phyloP scores from a whole-genome alignment of 2,113 vertebrate genomes.

The Camelus dromedarius region DNA sequence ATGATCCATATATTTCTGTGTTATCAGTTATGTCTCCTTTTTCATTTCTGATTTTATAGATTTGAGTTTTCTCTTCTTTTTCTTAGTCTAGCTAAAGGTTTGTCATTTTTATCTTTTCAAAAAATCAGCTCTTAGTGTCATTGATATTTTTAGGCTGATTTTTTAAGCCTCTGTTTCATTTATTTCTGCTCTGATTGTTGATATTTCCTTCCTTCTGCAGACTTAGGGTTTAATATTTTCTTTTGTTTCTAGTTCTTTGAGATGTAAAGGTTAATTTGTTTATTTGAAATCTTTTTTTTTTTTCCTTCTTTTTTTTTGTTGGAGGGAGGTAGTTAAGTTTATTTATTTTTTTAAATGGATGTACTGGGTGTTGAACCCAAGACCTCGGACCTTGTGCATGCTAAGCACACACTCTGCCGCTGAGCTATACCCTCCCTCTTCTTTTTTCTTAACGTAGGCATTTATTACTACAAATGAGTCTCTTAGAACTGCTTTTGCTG shows the following conservation, averaged over 20 bases:
- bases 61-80: not conserved
- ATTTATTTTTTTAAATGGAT: too few relatives aligned
- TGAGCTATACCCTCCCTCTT: too few relatives aligned
- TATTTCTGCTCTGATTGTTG: not conserved
- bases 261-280: not conserved
- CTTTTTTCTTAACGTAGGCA: not conserved
- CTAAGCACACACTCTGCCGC: too few relatives aligned
- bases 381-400: too few relatives aligned
- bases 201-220: not conserved
- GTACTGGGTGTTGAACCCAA: too few relatives aligned
- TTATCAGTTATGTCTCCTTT: not conserved
- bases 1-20: not conserved
- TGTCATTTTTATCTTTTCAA: not conserved
- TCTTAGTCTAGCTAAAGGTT: not conserved
- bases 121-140: not conserved
- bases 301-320: not conserved
- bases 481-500: not conserved
- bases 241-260: not conserved
- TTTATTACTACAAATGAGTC: not conserved
- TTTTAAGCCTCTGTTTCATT: not conserved
- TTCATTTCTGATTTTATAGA: not conserved
- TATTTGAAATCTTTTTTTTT: slow-evolving; percentile 5
- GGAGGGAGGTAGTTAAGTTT: too few relatives aligned
- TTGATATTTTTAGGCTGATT: not conserved
- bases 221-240: not conserved